These are phyloP conservation scores for Andrena camellia DNA, from an alignment of 2,888 invertebrate species.

Conservation along the genomic window DNA sequence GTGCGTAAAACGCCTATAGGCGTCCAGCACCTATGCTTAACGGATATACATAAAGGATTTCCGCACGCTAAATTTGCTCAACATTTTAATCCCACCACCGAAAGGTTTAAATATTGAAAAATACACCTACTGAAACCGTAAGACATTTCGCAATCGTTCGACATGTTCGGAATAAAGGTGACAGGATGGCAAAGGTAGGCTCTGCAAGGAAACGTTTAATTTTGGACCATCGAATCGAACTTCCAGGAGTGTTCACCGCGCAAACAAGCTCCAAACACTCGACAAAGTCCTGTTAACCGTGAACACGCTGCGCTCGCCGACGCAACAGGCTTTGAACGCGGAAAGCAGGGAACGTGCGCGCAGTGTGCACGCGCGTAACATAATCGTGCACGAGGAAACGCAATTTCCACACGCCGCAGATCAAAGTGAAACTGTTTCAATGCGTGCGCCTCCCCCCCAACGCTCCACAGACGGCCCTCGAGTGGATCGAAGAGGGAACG, in stretches of 20 bases:
- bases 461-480: conserved; percentile 47
- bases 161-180: not conserved
- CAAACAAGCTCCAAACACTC: conserved; percentile 6
- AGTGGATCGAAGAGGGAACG: conserved; percentile 52
- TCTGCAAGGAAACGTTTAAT: not conserved
- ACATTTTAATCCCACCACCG: too few relatives aligned
- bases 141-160: not conserved
- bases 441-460: conserved; percentile 27
- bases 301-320: conserved; percentile 16
- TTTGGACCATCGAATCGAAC: not conserved
- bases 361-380: conserved; percentile 26
- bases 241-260: not conserved
- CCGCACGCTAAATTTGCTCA: too few relatives aligned
- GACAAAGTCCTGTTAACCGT: not conserved
- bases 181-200: not conserved
- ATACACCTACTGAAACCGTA: too few relatives aligned
- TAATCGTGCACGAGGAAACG: conserved; percentile 66
- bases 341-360: conserved; percentile 16
- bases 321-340: conserved; percentile 53
- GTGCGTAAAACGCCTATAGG: too few relatives aligned
- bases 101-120: too few relatives aligned
- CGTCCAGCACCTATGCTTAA: too few relatives aligned
- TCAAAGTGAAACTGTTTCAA: conserved; percentile 69
- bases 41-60: too few relatives aligned
- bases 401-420: conserved; percentile 72